A percentile compares a stretch with the other conserved stretches of the same genome.
phyloP scores from a whole-genome alignment of 2,113 vertebrate genomes.

The Prunella himalayana region DNA sequence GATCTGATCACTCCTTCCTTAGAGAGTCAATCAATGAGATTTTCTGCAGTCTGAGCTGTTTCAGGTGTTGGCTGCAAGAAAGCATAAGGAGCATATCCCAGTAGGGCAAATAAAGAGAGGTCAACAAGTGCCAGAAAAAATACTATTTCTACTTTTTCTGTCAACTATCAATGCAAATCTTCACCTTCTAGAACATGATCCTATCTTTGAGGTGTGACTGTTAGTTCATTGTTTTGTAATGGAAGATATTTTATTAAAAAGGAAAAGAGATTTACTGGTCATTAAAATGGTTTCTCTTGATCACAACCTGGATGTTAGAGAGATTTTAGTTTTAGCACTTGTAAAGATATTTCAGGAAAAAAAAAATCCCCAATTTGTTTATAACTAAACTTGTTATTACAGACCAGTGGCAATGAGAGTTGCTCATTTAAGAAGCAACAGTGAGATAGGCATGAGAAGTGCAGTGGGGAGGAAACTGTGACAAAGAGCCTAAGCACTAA shows the following conservation, averaged over 20 bases:
- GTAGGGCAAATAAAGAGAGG: neutral
- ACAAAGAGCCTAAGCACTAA: neutral
- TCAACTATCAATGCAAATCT: accelerated
- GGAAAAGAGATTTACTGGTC: neutral
- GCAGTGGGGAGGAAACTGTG: neutral
- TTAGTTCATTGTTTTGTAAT: neutral
- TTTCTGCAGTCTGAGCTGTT: neutral
- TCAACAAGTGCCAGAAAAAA: neutral
- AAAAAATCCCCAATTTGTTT: neutral
- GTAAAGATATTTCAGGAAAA: neutral
- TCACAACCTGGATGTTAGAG: neutral
- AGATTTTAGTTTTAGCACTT: neutral
- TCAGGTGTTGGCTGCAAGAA: neutral
- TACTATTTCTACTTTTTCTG: neutral
- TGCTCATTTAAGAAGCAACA: neutral
- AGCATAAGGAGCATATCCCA: neutral
- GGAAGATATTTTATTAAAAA: neutral
- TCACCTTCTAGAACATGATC: accelerated
- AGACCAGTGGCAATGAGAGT: neutral
- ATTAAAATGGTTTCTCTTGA: neutral
- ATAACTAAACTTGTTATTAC: neutral
- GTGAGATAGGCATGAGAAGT: neutral
- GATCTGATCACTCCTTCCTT: neutral
- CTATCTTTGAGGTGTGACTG: neutral
- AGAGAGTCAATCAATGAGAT: neutral